Conservation (phyloP, 2,113 vertebrate genomes). For the Kryptolebias marmoratus region DNA sequence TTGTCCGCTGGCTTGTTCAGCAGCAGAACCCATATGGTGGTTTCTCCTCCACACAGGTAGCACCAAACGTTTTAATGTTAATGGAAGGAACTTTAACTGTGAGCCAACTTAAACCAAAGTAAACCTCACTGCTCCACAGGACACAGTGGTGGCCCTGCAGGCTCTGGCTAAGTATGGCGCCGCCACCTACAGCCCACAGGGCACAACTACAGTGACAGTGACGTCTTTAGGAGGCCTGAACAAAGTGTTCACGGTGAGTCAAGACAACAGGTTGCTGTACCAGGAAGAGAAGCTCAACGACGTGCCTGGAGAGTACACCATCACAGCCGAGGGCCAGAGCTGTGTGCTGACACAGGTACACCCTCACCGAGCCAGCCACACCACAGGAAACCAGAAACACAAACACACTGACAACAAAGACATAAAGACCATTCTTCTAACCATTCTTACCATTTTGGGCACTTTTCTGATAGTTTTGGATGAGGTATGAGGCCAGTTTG, state of each 20-base stretch:
- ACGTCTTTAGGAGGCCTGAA: slow-evolving; percentile 69
- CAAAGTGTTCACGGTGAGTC: slow-evolving; percentile 79
- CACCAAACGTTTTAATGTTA: too few species aligned
- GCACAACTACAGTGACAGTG: slow-evolving; percentile 73
- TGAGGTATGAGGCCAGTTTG: neutral
- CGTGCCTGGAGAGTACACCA: slow-evolving; percentile 77
- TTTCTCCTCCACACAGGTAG: slow-evolving; percentile 90
- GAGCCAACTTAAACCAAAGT: neutral
- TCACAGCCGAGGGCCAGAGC: slow-evolving; percentile 77
- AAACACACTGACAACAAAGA: too few species aligned
- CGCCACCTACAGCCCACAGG: slow-evolving; percentile 65
- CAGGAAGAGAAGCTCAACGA: slow-evolving; percentile 80
- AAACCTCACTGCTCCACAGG: slow-evolving; percentile 67
- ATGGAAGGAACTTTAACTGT: too few species aligned
- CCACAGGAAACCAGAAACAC: too few species aligned
- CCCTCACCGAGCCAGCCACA: neutral
- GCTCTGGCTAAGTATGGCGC: slow-evolving; percentile 85
- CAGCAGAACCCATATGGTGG: slow-evolving; percentile 88
- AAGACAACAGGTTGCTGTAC: slow-evolving; percentile 82
- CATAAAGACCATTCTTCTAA: neutral
- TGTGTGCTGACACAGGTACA: slow-evolving; percentile 84
- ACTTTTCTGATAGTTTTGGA: too few species aligned
- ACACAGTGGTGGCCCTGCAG: slow-evolving; percentile 90
- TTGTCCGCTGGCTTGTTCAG: slow-evolving; percentile 84
- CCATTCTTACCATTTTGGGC: too few species aligned